Percentiles rank a stretch among this genome's conserved stretches.
Conservation (phyloP, 1,140 invertebrate genomes). For the Coptotermes formosanus region DNA sequence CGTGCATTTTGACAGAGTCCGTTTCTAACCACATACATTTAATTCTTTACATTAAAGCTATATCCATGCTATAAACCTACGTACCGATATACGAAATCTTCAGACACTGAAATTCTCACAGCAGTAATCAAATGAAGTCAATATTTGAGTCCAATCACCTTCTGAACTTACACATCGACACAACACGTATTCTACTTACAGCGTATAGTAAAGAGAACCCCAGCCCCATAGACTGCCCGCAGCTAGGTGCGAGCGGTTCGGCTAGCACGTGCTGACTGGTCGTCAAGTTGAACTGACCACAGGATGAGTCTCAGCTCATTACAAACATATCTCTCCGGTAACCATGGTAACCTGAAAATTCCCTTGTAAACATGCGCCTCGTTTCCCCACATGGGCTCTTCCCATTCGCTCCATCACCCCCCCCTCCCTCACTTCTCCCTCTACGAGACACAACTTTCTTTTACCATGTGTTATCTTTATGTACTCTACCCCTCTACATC, state of each 20-base stretch:
- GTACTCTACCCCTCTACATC: neutral
- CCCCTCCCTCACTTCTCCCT: neutral
- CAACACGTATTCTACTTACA: neutral
- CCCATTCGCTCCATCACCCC: neutral
- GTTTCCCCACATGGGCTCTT: conserved; percentile 13
- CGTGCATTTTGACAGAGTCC: too few relatives aligned
- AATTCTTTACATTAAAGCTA: too few relatives aligned
- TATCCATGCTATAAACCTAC: neutral
- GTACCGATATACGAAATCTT: neutral
- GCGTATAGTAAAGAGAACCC: neutral
- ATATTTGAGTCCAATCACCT: neutral
- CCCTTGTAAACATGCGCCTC: conserved; percentile 6
- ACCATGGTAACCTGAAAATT: neutral
- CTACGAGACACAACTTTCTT: neutral
- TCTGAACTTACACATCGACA: neutral
- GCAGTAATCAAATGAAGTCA: neutral
- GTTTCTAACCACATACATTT: neutral
- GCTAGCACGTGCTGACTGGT: neutral
- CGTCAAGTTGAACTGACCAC: conserved; percentile 3
- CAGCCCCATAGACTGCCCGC: conserved; percentile 5
- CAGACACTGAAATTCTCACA: neutral
- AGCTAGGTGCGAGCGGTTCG: neutral
- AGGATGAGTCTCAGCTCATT: conserved; percentile 10
- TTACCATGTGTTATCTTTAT: neutral
- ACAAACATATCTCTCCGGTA: neutral